Evolutionary conservation across 2,888 invertebrate genomes (phyloP), one percentile per base, ranked within the genome.

Genomic region (Chelonus formosanus): DNA sequence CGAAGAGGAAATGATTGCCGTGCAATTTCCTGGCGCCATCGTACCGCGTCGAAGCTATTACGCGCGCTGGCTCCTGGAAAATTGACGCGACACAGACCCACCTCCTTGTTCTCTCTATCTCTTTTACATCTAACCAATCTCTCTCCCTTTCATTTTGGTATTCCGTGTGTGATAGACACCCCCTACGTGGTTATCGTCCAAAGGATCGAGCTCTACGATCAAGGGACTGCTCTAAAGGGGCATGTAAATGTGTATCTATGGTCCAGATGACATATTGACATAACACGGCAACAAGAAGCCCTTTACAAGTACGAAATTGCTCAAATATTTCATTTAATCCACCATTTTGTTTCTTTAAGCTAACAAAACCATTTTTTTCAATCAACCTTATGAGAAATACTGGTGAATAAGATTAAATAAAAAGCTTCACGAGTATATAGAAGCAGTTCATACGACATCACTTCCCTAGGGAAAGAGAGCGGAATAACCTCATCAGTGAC

Each of bases 401-500:
- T 20, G 20, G 1, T 20, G 6, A 40, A 40, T 40, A 40, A 40
- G 40, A 40, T 40, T 5, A 40, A 4, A 6, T 4, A 40, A 6
- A 40, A 40, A 5, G 6, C 5, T 40, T 40, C 6, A 6, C 40
- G 3, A 40, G 40, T 40, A 40, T 40, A 40, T 40, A 40, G 40
- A 40, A 40, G 40, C 6, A 40, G 40, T 40, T 40, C 40, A 20
- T 40, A 71, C 76, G 76, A 79, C 76, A 79, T 80, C 79, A 79
- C 72, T 76, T 78, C 78, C 79, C 73, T 76, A 73, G 78, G 76
- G 75, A 77, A 76, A 72, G 69, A 77, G 76, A 75, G 75, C 79
- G 79, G 79, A 79, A 79, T 79, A 79, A 79, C 76, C 78, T 79
- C 77, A 80, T 79, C 78, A 79, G 72, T 72, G 69, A 67, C 74